These are phyloP conservation scores for Whitmania pigra DNA, from an alignment of 1,140 invertebrate genomes.

Conservation along the genomic window DNA sequence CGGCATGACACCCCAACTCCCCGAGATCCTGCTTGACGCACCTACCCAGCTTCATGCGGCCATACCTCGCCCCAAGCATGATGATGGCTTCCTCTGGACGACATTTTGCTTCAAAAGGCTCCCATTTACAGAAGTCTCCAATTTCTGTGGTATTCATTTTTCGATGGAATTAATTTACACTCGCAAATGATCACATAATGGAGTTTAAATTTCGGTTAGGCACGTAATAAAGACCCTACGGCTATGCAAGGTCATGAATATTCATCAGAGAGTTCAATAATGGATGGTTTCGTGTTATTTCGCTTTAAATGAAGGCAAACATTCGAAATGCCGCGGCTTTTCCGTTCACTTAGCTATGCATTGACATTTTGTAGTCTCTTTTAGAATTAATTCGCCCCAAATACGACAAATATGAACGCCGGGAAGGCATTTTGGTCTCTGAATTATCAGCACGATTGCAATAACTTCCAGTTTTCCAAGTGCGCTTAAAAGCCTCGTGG, in stretches of 20 bases:
- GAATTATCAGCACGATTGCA: too few species aligned
- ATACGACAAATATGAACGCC: too few species aligned
- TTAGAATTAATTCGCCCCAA: too few species aligned
- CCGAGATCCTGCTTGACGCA: slow-evolving; percentile 3
- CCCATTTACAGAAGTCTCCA: slow-evolving; percentile 10
- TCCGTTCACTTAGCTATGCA: too few species aligned
- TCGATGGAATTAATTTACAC: neutral
- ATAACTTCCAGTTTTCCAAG: too few species aligned
- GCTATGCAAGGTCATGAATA: neutral
- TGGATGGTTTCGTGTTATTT: too few species aligned
- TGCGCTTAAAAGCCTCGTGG: too few species aligned
- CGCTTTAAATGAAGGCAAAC: too few species aligned
- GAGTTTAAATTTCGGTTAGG: slow-evolving; percentile 1
- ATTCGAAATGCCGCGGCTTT: too few species aligned
- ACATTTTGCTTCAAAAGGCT: slow-evolving; percentile 11
- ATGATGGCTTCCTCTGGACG: neutral
- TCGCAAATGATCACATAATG: neutral
- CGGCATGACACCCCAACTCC: neutral
- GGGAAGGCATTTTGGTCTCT: too few species aligned
- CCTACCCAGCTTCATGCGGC: slow-evolving; percentile 5
- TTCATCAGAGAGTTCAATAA: too few species aligned
- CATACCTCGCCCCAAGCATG: slow-evolving; percentile 5
- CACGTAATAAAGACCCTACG: neutral
- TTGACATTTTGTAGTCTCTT: too few species aligned
- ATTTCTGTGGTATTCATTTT: neutral